Evolutionary conservation across 64 coral and sea anemone species (phyloP), one percentile per base, ranked within the genome.

Genomic region (Actinia tenebrosa): DNA sequence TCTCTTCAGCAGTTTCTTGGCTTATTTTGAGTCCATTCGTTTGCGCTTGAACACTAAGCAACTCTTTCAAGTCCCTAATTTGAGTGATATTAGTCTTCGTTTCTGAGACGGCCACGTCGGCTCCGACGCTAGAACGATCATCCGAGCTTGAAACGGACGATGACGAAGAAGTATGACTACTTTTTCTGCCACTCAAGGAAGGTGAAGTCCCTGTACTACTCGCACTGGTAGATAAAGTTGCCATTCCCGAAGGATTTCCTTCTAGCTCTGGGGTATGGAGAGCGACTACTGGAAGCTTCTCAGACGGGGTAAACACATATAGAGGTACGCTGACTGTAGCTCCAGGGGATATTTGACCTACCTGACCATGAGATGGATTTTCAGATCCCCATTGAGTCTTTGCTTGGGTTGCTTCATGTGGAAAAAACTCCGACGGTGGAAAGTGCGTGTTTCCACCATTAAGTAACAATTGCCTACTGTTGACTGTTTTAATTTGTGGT

Each of bases 1-100:
- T 97, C 44, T 89, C 94, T 53, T 93, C 86, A 52, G 94, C 94
- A 2, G 94, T 97, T 83, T 93, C 84, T 0, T 91, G 87, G 77
- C 91, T 93, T 56, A 97, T 97, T 86, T 97, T 97, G n/a, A 97
- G 91, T 62, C 94, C 94, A 71, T 97, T 97, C 14, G 91, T 90
- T 42, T 97, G 91, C 22, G 91, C 91, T 44, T 86, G 86, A 45
- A 79, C 90, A 50, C 86, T 87, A 75, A 92, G 79, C 45, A 97
- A 85, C 59, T 97, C 94, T 77, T 93, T 97, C 16, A 93, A 90
- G 72, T 97, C 94, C 17, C 88, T 91, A 78, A 97, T 97, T 78
- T 93, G 94, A 5, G 94, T 97, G 63, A 93, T 85, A 45, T 90
- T 87, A 1, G 94, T 93, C 83, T 93, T 97, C 0, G 84, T 69